Evolutionary conservation across 2,113 vertebrate genomes (phyloP).

Genomic region (Proterorhinus semilunaris): DNA sequence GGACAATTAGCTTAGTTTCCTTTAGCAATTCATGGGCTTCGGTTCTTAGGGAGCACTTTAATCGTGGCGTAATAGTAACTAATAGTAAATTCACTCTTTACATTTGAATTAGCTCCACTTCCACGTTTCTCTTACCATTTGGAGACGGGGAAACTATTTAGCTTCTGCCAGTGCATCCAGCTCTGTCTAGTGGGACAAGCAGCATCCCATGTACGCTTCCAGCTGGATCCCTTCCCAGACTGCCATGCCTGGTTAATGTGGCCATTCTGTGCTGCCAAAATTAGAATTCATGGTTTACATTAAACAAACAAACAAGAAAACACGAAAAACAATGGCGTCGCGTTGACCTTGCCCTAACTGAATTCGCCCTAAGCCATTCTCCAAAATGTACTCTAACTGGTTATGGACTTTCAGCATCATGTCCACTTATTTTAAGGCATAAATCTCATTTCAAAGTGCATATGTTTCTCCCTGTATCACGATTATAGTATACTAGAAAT

Average conservation of each 20-base stretch:
- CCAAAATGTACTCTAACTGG: slow-evolving; percentile 17
- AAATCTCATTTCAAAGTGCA: slow-evolving; percentile 25
- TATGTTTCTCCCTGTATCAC: not conserved
- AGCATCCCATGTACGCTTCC: slow-evolving; percentile 62
- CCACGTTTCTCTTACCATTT: slow-evolving; percentile 34
- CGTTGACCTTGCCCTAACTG: slow-evolving; percentile 56
- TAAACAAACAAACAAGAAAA: slow-evolving; percentile 72
- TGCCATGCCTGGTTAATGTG: slow-evolving; percentile 75
- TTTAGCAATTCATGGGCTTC: not conserved
- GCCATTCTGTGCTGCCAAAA: slow-evolving; percentile 65
- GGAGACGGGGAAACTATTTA: slow-evolving; percentile 62
- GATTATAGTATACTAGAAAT: not conserved
- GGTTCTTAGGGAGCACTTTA: not conserved
- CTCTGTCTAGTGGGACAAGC: slow-evolving; percentile 51
- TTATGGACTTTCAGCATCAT: slow-evolving; percentile 18
- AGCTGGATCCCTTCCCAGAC: slow-evolving; percentile 76
- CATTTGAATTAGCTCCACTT: slow-evolving; percentile 17
- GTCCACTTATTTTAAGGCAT: slow-evolving; percentile 14
- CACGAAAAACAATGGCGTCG: slow-evolving; percentile 54
- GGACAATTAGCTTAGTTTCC: not conserved
- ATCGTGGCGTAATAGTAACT: not conserved
- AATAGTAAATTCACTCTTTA: slow-evolving; percentile 44
- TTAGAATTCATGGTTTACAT: slow-evolving; percentile 73
- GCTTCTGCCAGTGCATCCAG: slow-evolving; percentile 57
- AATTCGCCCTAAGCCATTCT: slow-evolving; percentile 32